A percentile compares a stretch with the other conserved stretches of the same genome.
Evolutionary conservation across 2,888 invertebrate species (phyloP).

Genomic region (Thecocarcelia acutangulata): DNA sequence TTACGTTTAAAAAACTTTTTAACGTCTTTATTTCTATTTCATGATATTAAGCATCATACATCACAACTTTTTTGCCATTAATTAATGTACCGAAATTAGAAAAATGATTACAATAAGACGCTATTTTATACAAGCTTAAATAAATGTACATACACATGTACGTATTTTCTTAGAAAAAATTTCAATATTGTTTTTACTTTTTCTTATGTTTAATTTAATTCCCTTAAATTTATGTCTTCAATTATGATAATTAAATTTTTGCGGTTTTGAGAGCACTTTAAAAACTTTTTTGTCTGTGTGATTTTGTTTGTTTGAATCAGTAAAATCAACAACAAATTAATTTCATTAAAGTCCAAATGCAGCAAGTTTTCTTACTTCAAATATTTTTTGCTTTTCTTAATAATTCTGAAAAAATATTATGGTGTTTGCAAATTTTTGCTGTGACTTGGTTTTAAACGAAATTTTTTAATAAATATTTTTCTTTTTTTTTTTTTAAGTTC

Average conservation of each 20-base stretch:
- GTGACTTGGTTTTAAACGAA: too few relatives aligned
- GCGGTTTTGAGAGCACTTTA: slow-evolving; percentile 23
- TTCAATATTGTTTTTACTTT: not conserved
- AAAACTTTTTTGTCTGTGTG: slow-evolving; percentile 5
- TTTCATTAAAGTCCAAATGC: not conserved
- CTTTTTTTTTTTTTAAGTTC: not conserved
- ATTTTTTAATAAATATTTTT: not conserved
- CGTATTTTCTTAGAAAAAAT: too few relatives aligned
- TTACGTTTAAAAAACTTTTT: slow-evolving; percentile 15
- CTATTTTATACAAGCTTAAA: too few relatives aligned
- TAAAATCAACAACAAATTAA: not conserved
- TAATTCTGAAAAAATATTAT: too few relatives aligned
- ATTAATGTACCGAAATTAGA: too few relatives aligned
- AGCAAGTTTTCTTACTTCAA: too few relatives aligned
- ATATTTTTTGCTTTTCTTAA: too few relatives aligned
- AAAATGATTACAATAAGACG: too few relatives aligned
- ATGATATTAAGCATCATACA: too few relatives aligned
- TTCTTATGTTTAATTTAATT: slow-evolving; percentile 37
- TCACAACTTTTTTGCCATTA: too few relatives aligned
- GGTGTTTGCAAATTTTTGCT: too few relatives aligned
- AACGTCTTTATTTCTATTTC: not conserved
- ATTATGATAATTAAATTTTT: slow-evolving; percentile 30
- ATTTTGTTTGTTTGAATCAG: not conserved
- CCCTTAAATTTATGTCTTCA: slow-evolving; percentile 13
- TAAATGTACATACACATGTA: too few relatives aligned